These are phyloP conservation scores for Scatophagus argus DNA, from an alignment of 2,113 vertebrate genomes.

Conservation along the genomic window DNA sequence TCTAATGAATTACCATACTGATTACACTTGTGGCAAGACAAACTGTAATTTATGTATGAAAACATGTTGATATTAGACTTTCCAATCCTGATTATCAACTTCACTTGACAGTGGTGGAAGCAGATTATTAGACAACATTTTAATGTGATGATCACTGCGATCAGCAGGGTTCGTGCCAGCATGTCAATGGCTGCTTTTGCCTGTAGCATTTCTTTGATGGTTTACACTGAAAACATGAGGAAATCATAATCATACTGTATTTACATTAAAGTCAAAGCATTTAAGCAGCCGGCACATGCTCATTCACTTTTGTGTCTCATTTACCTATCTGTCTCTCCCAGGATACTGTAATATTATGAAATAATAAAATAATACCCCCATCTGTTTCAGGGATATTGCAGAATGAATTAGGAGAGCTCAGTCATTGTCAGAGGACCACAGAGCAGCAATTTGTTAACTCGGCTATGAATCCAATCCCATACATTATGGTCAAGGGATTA, in stretches of 20 bases:
- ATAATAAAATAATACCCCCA: slow-evolving; percentile 50
- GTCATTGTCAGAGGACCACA: slow-evolving; percentile 46
- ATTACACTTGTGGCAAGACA: slow-evolving; percentile 13
- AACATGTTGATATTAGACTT: slow-evolving; percentile 16
- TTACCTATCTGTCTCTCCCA: slow-evolving; percentile 30
- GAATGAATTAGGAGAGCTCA: slow-evolving; percentile 50
- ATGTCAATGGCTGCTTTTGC: not conserved
- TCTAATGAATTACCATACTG: slow-evolving; percentile 20
- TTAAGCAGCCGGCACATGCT: slow-evolving; percentile 20
- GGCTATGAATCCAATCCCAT: slow-evolving; percentile 18
- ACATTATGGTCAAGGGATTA: slow-evolving; percentile 41
- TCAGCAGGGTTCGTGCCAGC: slow-evolving; percentile 8
- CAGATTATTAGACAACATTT: slow-evolving; percentile 26
- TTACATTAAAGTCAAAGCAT: slow-evolving; percentile 9
- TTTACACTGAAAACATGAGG: not conserved
- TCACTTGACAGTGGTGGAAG: not conserved
- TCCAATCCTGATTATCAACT: slow-evolving; percentile 10
- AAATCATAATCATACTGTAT: not conserved
- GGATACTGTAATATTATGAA: slow-evolving; percentile 46
- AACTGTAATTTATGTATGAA: slow-evolving; percentile 26
- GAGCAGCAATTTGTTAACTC: slow-evolving; percentile 1
- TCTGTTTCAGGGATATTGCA: slow-evolving; percentile 65
- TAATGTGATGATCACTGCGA: slow-evolving; percentile 18
- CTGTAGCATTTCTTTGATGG: slow-evolving; percentile 14
- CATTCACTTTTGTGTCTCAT: slow-evolving; percentile 6